Conservation (phyloP, 1,140 invertebrate species). For the Branchinecta lindahli region DNA sequence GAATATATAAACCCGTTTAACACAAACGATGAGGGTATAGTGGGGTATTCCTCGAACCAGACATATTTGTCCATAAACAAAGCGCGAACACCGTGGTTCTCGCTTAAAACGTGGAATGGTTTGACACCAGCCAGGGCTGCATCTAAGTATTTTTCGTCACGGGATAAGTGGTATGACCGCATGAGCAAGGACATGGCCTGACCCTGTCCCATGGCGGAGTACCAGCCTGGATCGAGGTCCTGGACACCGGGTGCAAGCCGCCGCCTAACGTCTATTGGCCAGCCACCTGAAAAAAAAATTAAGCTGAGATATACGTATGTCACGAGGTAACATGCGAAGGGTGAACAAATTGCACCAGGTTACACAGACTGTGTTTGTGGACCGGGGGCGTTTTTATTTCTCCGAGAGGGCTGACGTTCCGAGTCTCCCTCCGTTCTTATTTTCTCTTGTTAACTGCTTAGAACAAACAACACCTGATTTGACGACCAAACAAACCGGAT, state of each 20-base stretch:
- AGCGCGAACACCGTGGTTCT: constrained; percentile 64
- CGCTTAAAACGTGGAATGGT: constrained; percentile 55
- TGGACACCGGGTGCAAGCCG: constrained; percentile 56
- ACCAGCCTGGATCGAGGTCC: constrained; percentile 71
- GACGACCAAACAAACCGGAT: no score
- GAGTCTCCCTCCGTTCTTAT: no score
- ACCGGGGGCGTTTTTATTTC: no score
- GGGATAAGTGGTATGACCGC: constrained; percentile 68
- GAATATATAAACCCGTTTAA: constrained; percentile 99
- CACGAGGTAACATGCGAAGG: no score
- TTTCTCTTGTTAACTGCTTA: no score
- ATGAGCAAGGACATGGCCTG: constrained; percentile 86
- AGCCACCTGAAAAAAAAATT: constrained; percentile 49
- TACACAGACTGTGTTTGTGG: no score
- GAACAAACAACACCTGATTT: no score
- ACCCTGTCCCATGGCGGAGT: constrained; percentile 95
- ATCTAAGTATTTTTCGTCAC: constrained; percentile 58
- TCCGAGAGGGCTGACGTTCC: no score
- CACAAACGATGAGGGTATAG: constrained; percentile 81
- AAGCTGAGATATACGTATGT: no score
- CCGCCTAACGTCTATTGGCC: constrained; percentile 69
- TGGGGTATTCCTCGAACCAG: constrained; percentile 98
- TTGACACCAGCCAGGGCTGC: constrained; percentile 61
- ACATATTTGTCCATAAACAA: constrained; percentile 60
- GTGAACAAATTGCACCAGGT: no score